Evolutionary conservation across 2,113 vertebrate species (phyloP), one percentile per base, ranked within the genome.

Genomic region (Gila orcuttii): DNA sequence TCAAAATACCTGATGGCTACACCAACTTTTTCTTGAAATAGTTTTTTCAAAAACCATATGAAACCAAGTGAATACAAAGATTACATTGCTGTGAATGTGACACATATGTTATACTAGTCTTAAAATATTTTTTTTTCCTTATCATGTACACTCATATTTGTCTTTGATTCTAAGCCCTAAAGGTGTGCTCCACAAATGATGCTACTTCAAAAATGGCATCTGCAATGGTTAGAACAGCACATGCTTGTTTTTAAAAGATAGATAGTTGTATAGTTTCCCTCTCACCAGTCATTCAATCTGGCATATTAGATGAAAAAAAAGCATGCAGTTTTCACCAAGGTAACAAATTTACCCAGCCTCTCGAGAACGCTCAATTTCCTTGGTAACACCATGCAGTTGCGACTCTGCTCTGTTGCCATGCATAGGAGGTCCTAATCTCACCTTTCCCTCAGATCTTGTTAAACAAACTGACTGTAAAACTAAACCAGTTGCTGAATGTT

Each of bases 361-460:
- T 81, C 12, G 45, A 64, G 71, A 82, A 66, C 57, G 69, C 42
- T 13, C 15, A 50, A 85, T 87, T 83, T 79, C 82, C 82, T 88
- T 69, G 84, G 82, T 83, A 89, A 86, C 85, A 75, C 78, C 12
- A 84, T 50, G 76, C 21, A 82, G 28, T 28, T 74, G n/a, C 45
- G 39, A 42, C 69, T 39, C 39, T 55, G 42, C 74, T 66, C 71
- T 64, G 60, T 39, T 64, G 76, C 85, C 28, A 64, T 23, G 57
- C 85, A 85, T 85, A 68, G 79, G 31, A 85, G 75, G 45, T 79
- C 66, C 79, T 59, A 52, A 87, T 83, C 33, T 85, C 31, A 86
- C 76, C 57, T 75, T 66, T 82, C 79, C 83, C 52, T 75, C 69
- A 55, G 39, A 79, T 84, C 73, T 57, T 80, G 21, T 76, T 75